A percentile compares a stretch with the other conserved stretches of the same genome.
These are phyloP conservation scores for Gryon sp. DNA, from an alignment of 1,140 invertebrate genomes.

Conservation along the genomic window DNA sequence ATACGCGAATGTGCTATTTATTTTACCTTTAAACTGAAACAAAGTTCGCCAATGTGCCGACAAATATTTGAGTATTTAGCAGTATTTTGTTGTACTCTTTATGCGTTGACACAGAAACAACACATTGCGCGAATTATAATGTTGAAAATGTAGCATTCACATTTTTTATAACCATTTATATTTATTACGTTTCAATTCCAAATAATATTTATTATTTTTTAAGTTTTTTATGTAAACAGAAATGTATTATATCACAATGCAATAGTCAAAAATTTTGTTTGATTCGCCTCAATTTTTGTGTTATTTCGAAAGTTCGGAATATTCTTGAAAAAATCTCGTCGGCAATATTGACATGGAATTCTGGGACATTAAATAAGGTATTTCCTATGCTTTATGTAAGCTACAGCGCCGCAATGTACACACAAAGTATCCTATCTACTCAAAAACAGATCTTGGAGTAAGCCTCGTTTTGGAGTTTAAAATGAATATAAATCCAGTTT, in stretches of 20 bases:
- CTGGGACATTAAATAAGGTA: background rate
- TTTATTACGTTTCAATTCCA: no score
- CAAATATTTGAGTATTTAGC: slow-evolving; percentile 46
- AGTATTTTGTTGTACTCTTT: slow-evolving; percentile 30
- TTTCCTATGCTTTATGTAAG: slow-evolving; percentile 1
- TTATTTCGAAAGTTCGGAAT: no score
- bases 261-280: no score
- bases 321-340: no score
- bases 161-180: no score
- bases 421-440: slow-evolving; percentile 11
- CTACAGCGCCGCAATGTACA: slow-evolving; percentile 5
- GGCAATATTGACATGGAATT: slow-evolving; percentile 1
- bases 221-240: no score
- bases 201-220: no score
- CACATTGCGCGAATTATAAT: slow-evolving; percentile 17
- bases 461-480: slow-evolving; percentile 10
- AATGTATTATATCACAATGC: no score
- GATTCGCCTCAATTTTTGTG: no score
- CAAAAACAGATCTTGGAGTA: slow-evolving; percentile 19
- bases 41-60: slow-evolving; percentile 28
- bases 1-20: slow-evolving; percentile 40
- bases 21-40: slow-evolving; percentile 23
- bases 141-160: no score
- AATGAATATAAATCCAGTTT: slow-evolving; percentile 45
- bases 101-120: slow-evolving; percentile 5